phyloP scores from a whole-genome alignment of 35 echinoderm and acorn worm species.

The Lytechinus variegatus region DNA sequence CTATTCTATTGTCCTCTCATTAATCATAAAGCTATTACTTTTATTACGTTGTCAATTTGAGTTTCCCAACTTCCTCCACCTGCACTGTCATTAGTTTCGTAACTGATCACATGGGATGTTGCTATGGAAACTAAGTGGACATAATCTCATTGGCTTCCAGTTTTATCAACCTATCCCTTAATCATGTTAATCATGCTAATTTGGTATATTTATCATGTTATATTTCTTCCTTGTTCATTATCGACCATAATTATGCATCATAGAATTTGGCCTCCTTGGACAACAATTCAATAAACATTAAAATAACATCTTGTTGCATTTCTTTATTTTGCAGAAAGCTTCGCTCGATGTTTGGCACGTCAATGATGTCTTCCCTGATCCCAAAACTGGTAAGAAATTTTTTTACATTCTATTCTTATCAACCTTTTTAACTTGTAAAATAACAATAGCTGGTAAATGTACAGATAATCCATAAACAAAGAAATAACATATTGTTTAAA shows the following conservation, averaged over 20 bases:
- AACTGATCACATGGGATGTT: background rate
- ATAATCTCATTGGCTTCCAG: background rate
- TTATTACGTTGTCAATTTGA: background rate
- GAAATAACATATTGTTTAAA: too few relatives aligned
- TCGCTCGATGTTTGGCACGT: background rate
- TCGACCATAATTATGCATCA: too few relatives aligned
- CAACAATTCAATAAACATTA: too few relatives aligned
- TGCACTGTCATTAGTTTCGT: background rate
- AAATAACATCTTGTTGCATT: too few relatives aligned
- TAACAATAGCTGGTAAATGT: too few relatives aligned
- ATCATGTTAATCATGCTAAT: background rate
- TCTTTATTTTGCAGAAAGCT: background rate
- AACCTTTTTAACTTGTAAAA: too few relatives aligned
- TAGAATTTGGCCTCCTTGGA: too few relatives aligned
- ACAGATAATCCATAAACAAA: too few relatives aligned
- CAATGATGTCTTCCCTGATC: conserved; percentile 22
- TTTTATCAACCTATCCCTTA: background rate
- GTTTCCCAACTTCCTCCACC: background rate
- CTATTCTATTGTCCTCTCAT: background rate
- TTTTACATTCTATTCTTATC: too few relatives aligned
- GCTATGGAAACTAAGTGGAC: background rate
- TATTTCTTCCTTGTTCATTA: too few relatives aligned
- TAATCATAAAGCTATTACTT: background rate
- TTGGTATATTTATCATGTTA: background rate
- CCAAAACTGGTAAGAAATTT: background rate